Evolutionary conservation across 2,888 invertebrate genomes (phyloP).

Genomic region (Oasisia sp.): DNA sequence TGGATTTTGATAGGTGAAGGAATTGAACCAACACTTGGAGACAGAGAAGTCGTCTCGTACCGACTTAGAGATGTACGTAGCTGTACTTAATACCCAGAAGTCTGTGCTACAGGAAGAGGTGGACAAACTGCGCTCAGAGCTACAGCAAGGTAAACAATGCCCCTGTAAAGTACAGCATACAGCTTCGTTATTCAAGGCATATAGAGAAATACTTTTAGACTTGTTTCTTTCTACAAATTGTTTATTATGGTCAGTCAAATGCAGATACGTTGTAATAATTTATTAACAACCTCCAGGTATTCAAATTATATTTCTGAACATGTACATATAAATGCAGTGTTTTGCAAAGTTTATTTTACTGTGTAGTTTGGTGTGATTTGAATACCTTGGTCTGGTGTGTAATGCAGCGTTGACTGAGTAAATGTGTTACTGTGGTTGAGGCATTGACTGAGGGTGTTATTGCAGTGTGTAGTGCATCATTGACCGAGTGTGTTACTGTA

Average conservation of each 20-base stretch:
- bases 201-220: too few species aligned
- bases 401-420: neutral
- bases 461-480: too few species aligned
- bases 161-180: too few species aligned
- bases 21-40: constrained; percentile 65
- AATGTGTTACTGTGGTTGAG: too few species aligned
- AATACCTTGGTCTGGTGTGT: neutral
- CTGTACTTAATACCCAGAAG: constrained; percentile 69
- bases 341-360: neutral
- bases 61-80: constrained; percentile 70
- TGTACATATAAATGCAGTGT: neutral
- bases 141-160: constrained; percentile 60
- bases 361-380: neutral
- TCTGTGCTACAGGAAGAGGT: constrained; percentile 67
- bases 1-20: constrained; percentile 60
- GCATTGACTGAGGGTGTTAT: too few species aligned
- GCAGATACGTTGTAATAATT: neutral
- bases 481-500: too few species aligned
- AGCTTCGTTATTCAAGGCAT: too few species aligned
- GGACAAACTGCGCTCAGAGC: constrained; percentile 64
- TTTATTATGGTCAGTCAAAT: neutral
- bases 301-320: neutral
- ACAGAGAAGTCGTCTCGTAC: constrained; percentile 66
- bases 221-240: too few species aligned
- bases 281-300: neutral